A percentile compares a stretch with the other conserved stretches of the same genome.
Conservation (phyloP, 2,888 invertebrate genomes). For the Epistrophe grossulariae region DNA sequence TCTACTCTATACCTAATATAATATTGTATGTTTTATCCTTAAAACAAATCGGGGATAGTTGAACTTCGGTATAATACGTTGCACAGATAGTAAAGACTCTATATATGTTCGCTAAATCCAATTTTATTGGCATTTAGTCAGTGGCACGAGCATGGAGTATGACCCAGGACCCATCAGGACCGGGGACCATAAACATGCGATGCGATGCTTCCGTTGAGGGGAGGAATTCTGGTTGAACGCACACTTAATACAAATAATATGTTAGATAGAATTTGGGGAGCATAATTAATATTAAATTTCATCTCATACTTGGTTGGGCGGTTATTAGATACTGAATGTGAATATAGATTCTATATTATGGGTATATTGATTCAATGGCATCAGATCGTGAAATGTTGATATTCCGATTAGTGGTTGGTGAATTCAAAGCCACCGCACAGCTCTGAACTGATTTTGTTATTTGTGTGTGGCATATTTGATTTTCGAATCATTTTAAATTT, state of each 20-base stretch:
- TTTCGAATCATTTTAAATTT: slow-evolving; percentile 44
- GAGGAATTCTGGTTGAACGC: slow-evolving; percentile 23
- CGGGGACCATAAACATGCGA: not conserved
- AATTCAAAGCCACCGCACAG: not conserved
- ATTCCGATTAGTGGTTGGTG: slow-evolving; percentile 35
- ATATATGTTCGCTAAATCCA: slow-evolving; percentile 21
- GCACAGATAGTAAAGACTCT: not conserved
- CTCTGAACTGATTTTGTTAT: slow-evolving; percentile 27
- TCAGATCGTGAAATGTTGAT: slow-evolving; percentile 43
- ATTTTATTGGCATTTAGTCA: slow-evolving; percentile 29
- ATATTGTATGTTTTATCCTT: slow-evolving; percentile 22
- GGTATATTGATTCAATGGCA: slow-evolving; percentile 32
- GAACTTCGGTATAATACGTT: not conserved
- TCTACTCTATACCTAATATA: not conserved
- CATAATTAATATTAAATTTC: slow-evolving; percentile 61
- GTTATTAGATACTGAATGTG: slow-evolving; percentile 3
- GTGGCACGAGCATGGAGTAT: not conserved
- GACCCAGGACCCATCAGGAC: not conserved
- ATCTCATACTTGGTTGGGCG: slow-evolving; percentile 6
- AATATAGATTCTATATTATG: not conserved
- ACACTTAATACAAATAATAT: slow-evolving; percentile 53
- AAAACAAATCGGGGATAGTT: slow-evolving; percentile 31
- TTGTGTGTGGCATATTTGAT: slow-evolving; percentile 25
- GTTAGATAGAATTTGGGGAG: slow-evolving; percentile 45
- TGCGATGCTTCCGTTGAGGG: not conserved